Evolutionary conservation across 2,888 invertebrate species (phyloP).

Genomic region (Lasioglossum villosulum): DNA sequence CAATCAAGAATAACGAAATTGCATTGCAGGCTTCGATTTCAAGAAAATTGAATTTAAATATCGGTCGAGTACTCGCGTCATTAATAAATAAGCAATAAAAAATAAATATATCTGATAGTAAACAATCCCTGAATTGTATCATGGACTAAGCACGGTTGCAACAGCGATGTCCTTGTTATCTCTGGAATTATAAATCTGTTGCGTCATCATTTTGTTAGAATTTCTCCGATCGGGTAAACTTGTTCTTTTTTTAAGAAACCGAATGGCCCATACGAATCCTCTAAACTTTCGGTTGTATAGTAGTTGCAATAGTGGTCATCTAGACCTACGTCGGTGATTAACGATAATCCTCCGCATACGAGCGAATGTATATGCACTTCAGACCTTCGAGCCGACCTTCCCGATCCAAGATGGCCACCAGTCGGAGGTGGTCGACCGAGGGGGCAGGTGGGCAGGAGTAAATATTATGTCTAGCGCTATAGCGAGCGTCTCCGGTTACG

Average conservation of each 20-base stretch:
- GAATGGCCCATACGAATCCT: not conserved
- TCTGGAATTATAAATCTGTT: not conserved
- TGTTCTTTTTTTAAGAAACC: not conserved
- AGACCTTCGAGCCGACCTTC: conserved; percentile 72
- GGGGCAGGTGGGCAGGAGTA: conserved; percentile 64
- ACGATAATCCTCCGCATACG: conserved; percentile 28
- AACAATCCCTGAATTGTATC: too few species aligned
- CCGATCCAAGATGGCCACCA: conserved; percentile 53
- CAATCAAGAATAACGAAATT: too few species aligned
- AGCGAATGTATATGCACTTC: conserved; percentile 41
- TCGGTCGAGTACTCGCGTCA: too few species aligned
- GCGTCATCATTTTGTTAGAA: not conserved
- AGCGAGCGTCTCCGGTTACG: conserved; percentile 69
- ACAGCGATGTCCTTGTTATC: too few species aligned
- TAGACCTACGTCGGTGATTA: conserved; percentile 6
- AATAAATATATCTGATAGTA: too few species aligned
- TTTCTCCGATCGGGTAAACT: not conserved
- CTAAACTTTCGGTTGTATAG: not conserved
- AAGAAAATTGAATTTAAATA: too few species aligned
- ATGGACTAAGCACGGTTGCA: too few species aligned
- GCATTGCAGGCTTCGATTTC: too few species aligned
- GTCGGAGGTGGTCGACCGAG: conserved; percentile 51
- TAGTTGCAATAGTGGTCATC: not conserved
- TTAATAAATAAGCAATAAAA: too few species aligned
- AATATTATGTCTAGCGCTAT: conserved; percentile 76